A percentile compares a stretch with the other conserved stretches of the same genome.
phyloP scores from a whole-genome alignment of 64 coral and sea anemone genomes.

The Stichodactyla mertensii region DNA sequence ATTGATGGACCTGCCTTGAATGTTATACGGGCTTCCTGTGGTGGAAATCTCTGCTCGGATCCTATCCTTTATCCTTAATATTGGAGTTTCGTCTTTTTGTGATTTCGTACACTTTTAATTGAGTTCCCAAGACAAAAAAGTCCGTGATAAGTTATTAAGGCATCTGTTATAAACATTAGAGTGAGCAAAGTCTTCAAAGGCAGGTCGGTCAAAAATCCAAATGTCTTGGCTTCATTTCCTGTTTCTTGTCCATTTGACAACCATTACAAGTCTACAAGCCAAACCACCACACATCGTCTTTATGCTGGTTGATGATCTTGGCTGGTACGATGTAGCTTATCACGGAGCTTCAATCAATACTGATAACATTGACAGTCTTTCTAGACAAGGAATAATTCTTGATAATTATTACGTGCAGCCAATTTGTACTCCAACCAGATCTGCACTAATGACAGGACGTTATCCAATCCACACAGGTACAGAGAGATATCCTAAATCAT shows the following conservation, averaged over 20 bases:
- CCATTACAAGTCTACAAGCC: not conserved
- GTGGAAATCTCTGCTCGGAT: too few species aligned
- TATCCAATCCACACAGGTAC: conserved; percentile 47
- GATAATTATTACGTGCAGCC: conserved; percentile 56
- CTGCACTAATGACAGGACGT: conserved; percentile 43
- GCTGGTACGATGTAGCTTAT: conserved; percentile 46
- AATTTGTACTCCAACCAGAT: conserved; percentile 48
- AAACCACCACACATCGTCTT: conserved; percentile 32
- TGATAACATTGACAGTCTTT: conserved; percentile 36
- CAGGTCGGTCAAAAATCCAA: too few species aligned
- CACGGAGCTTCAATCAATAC: conserved; percentile 31
- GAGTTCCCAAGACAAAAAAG: too few species aligned
- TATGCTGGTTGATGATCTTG: conserved; percentile 45
- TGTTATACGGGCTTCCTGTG: too few species aligned
- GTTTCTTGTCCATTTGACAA: not conserved
- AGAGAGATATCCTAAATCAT: too few species aligned
- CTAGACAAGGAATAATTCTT: conserved; percentile 25
- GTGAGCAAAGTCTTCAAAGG: too few species aligned
- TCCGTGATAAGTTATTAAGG: too few species aligned
- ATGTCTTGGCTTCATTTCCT: not conserved
- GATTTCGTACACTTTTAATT: too few species aligned
- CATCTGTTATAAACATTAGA: too few species aligned
- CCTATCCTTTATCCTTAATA: too few species aligned
- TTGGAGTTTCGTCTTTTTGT: too few species aligned
- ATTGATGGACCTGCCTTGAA: too few species aligned